Base-by-base conservation (phyloP, 2,797 vertebrate species). In the Mareca penelope region DNA sequence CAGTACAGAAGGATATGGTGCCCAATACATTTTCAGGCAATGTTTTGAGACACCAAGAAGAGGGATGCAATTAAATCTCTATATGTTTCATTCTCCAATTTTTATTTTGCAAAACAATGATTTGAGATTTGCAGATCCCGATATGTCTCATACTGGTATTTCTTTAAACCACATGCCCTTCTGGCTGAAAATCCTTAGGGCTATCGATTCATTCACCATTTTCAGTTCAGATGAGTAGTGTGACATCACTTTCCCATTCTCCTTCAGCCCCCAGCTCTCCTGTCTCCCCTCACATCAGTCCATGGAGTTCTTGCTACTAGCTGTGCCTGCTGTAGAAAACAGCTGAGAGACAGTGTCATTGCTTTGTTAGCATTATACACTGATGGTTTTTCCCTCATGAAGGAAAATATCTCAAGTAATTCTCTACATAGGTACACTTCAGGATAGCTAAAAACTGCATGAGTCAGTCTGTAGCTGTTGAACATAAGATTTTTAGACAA, bases 251-350 rank as follows among this genome's bases (percentile, higher is more conserved):
- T 55, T 72, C n/a, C 7, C 40, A 12, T 81, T 67, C 42, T 57
- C 24, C 11, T 65, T 71, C 33, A 55, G 12, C 29, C 4, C 3
- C 0, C 21, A 53, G 18, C 17, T 44, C 31, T 37, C 57, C 16
- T 65, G n/a, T 8, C 22, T 76, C 24, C 59, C 6, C 70, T 70
- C n/a, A 24, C 4, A 11, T 7, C 8, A 33, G 1, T 1, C 6
- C 1, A 7, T 18, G 57, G 19, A 59, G 42, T 2, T 92, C 23
- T 24, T 70, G 35, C 11, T 35, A 29, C 0, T 1, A 55, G 39
- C 28, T 0, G 0, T 26, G 46, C 17, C 22, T 71, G 15, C 8
- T 31, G 18, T 72, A 53, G 26, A 65, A 76, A 87, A 17, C 9
- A 37, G 11, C 16, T 28, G 22, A 67, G 44, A 60, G 14, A 28